Percentiles rank a stretch among this genome's conserved stretches.
phyloP scores from a whole-genome alignment of 1,140 invertebrate species.

The Sarcophaga peregrina region DNA sequence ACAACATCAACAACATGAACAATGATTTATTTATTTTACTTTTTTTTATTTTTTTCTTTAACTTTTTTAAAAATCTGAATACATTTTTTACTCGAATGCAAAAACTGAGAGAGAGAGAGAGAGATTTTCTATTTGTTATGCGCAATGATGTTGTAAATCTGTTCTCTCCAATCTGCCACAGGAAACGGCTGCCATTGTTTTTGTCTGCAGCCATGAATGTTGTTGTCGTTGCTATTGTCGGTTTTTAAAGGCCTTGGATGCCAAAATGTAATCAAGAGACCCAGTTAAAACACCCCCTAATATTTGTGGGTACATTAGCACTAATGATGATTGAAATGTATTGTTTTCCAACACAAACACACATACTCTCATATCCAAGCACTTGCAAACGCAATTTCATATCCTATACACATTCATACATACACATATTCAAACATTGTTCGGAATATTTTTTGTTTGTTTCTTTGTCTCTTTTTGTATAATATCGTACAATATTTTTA shows the following conservation, averaged over 20 bases:
- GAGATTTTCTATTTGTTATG: conserved; percentile 20
- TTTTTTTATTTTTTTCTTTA: neutral
- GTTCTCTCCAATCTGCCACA: neutral
- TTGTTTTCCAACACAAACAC: neutral
- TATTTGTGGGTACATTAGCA: conserved; percentile 67
- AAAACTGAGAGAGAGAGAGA: neutral
- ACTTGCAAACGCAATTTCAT: neutral
- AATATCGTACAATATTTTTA: neutral
- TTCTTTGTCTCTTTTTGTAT: neutral
- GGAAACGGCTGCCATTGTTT: neutral
- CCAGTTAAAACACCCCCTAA: conserved; percentile 56
- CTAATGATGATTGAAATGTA: conserved; percentile 67
- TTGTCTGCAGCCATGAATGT: neutral
- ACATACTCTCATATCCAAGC: neutral
- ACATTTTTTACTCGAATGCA: neutral
- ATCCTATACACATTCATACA: neutral
- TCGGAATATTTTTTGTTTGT: neutral
- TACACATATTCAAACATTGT: neutral
- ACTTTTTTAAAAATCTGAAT: conserved; percentile 31
- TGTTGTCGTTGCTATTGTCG: neutral
- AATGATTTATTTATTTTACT: conserved; percentile 17
- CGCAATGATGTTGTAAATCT: conserved; percentile 8
- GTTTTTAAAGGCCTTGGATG: conserved; percentile 6
- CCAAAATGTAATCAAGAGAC: conserved; percentile 8
- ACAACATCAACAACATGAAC: conserved; percentile 1